Percentiles rank a stretch among this genome's conserved stretches.
phyloP scores from a whole-genome alignment of 2,888 invertebrate genomes.

The Amphipyra berbera region DNA sequence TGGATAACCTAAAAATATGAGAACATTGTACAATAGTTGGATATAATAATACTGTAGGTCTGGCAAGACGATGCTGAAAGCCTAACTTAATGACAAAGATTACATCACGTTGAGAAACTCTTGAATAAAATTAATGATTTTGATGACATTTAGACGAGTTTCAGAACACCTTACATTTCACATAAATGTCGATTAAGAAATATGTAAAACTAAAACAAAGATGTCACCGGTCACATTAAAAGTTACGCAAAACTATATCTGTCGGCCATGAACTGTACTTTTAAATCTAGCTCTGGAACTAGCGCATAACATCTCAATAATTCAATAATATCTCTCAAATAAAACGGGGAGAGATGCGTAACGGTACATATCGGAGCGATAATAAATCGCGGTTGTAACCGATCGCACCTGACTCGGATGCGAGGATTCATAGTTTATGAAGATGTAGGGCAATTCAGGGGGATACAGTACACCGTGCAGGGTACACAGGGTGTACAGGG shows the following conservation, averaged over 20 bases:
- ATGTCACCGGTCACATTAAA: conserved; percentile 14
- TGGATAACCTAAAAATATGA: neutral
- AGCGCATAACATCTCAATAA: conserved; percentile 69
- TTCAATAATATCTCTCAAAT: conserved; percentile 75
- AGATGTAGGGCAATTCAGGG: conserved; percentile 60
- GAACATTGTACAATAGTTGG: neutral
- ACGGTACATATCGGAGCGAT: conserved; percentile 70
- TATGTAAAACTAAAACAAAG: conserved; percentile 46
- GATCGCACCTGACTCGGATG: conserved; percentile 85
- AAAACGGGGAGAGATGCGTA: conserved; percentile 65
- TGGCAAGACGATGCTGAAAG: conserved; percentile 9
- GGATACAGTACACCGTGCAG: conserved; percentile 44
- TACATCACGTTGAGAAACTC: conserved; percentile 32
- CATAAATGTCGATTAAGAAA: conserved; percentile 39
- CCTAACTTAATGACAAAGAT: conserved; percentile 5
- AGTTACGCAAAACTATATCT: conserved; percentile 31
- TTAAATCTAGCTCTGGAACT: conserved; percentile 21
- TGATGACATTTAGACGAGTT: conserved; percentile 43
- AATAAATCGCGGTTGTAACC: conserved; percentile 82
- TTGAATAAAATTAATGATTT: conserved; percentile 31
- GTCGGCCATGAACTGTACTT: conserved; percentile 45
- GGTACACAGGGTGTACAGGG: conserved; percentile 49
- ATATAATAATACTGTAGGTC: neutral
- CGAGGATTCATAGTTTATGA: conserved; percentile 87
- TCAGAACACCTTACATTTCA: conserved; percentile 32